Evolutionary conservation across 2,113 vertebrate genomes (phyloP), one percentile per base, ranked within the genome.

Genomic region (Arizona elegans): DNA sequence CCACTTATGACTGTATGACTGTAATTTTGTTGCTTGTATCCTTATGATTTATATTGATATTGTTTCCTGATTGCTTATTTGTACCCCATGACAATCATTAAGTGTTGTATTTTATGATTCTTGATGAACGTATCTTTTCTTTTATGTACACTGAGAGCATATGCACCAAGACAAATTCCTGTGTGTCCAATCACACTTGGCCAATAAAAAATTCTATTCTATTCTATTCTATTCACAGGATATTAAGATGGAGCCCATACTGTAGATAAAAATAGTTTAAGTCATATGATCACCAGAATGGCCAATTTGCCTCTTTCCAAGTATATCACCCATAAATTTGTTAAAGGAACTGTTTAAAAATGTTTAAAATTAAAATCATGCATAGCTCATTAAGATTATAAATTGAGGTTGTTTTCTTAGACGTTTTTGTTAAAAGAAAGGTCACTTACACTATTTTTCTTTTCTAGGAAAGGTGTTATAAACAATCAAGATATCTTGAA

Each of bases 341-440:
- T 15, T 92, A 95, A 92, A 96, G 94, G 89, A 96, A 93, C 11
- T 59, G 55, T 56, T 53, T 59, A 95, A 94, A 97, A 94, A 94
- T 95, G 0, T 93, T 91, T 91, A 87, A 87, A 96, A 95, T 93
- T 97, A 94, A 92, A 53, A 91, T 47, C 96, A 87, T 94, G 91
- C 93, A 15, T 3, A 54, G 1, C 12, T 38, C 52, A 86, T 9
- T 86, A 81, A 26, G 90, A 92, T 33, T 53, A 50, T 24, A 52
- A 87, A 24, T 15, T 87, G 26, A 87, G 85, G 23, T 87, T 65
- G 59, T 52, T 52, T n/a, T 17, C 89, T 70, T 24, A 50, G 47
- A 70, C 24, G 91, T 6, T 86, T 43, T 19, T 96, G 94, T 93
- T 92, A 59, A 90, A 75, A 23, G 87, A 47, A 92, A n/a, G 43